phyloP scores from a whole-genome alignment of 2,113 vertebrate species.

The Lycaon pictus region DNA sequence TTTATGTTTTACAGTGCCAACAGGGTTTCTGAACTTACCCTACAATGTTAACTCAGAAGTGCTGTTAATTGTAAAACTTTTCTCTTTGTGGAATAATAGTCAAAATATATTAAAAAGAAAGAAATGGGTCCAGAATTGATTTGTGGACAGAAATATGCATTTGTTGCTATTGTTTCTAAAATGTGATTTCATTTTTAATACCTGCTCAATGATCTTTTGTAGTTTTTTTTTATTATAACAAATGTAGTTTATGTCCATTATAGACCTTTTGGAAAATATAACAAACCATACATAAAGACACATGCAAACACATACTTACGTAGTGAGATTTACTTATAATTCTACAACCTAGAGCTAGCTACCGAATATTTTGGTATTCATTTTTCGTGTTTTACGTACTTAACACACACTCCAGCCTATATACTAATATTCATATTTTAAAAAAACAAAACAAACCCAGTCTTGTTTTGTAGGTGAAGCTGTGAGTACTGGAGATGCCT shows the following conservation, averaged over 20 bases:
- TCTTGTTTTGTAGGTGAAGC: constrained; percentile 91
- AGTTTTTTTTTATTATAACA: constrained; percentile 51
- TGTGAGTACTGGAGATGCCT: constrained; percentile 93
- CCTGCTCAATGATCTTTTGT: constrained; percentile 1
- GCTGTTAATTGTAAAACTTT: constrained; percentile 1
- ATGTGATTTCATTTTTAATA: constrained; percentile 52
- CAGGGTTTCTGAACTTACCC: constrained; percentile 21
- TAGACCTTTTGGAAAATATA: constrained; percentile 56
- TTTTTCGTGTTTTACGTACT: not conserved
- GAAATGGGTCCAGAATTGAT: not conserved
- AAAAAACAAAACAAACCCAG: constrained; percentile 18
- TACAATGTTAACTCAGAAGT: constrained; percentile 24
- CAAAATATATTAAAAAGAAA: not conserved
- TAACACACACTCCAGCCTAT: not conserved
- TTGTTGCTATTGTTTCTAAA: constrained; percentile 26
- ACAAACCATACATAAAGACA: not conserved
- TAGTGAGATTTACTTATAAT: constrained; percentile 12
- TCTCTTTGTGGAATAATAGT: constrained; percentile 13
- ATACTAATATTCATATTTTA: not conserved
- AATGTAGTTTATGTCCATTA: not conserved
- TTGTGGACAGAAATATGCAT: not conserved
- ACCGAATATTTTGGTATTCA: constrained; percentile 3
- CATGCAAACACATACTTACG: not conserved
- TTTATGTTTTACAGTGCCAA: not conserved
- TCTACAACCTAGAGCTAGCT: not conserved